Percentiles rank a stretch among this genome's conserved stretches.
phyloP scores from a whole-genome alignment of 2,797 vertebrate species.

The Uromys caudimaculatus region DNA sequence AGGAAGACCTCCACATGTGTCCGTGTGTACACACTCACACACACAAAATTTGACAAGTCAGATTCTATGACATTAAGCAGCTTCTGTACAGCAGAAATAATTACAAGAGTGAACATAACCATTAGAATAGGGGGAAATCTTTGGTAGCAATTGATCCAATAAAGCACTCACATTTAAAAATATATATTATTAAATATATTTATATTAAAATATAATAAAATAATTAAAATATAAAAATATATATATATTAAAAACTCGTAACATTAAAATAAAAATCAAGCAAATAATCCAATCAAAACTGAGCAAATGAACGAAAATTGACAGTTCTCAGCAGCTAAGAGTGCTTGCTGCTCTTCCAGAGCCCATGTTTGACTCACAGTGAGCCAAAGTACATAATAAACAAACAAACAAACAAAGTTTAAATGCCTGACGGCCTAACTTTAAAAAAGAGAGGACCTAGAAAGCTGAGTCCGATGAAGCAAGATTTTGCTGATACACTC shows the following conservation, averaged over 20 bases:
- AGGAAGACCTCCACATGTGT: not conserved
- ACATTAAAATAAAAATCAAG: not conserved
- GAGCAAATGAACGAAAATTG: not conserved
- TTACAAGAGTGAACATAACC: not conserved
- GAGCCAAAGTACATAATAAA: not conserved
- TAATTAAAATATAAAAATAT: too few species aligned
- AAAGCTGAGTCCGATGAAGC: not conserved
- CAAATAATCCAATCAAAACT: not conserved
- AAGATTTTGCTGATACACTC: not conserved
- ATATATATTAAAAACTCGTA: not conserved
- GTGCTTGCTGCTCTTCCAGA: not conserved
- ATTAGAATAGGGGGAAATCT: not conserved
- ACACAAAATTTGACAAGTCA: not conserved
- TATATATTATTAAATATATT: too few species aligned
- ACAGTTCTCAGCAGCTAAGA: not conserved
- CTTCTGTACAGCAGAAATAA: not conserved
- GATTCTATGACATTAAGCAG: not conserved
- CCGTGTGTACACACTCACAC: not conserved
- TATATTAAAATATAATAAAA: too few species aligned
- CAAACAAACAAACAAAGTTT: not conserved
- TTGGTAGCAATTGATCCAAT: not conserved
- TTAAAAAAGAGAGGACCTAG: not conserved
- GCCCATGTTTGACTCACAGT: not conserved
- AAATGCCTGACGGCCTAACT: not conserved
- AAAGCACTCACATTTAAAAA: not conserved